Percentiles rank a stretch among this genome's conserved stretches.
These are phyloP conservation scores for Pseudonaja textilis DNA, from an alignment of 2,113 vertebrate species.

Conservation along the genomic window DNA sequence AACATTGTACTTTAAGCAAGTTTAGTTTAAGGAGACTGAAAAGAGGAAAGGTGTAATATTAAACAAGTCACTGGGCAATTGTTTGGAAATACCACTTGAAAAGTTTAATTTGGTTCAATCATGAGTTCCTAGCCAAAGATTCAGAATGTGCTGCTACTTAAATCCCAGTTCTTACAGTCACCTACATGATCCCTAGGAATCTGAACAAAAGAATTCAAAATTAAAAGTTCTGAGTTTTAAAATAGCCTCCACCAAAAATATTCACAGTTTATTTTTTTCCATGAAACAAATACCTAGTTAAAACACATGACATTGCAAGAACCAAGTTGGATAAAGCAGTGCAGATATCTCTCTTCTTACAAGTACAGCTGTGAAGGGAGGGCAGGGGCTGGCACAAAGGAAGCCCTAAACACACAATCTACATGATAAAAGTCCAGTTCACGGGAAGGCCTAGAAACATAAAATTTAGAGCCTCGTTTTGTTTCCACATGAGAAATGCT, in stretches of 20 bases:
- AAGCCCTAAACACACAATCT: conserved; percentile 73
- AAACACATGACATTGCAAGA: conserved; percentile 73
- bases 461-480: conserved; percentile 67
- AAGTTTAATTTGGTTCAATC: conserved; percentile 25
- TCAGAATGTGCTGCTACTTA: conserved; percentile 26
- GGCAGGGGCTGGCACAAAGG: conserved; percentile 59
- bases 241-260: conserved; percentile 75
- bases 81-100: conserved; percentile 38
- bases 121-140: conserved; percentile 34
- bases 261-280: conserved; percentile 82
- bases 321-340: conserved; percentile 69
- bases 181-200: conserved; percentile 44
- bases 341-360: conserved; percentile 66
- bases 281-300: conserved; percentile 73
- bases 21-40: not conserved
- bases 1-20: not conserved
- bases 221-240: conserved; percentile 67
- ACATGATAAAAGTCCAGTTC: conserved; percentile 67
- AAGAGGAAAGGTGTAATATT: conserved; percentile 39
- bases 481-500: conserved; percentile 76
- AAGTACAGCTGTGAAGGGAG: conserved; percentile 63
- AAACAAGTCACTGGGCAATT: conserved; percentile 33
- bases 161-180: conserved; percentile 25
- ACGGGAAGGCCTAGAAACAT: conserved; percentile 68
- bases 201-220: conserved; percentile 56